phyloP scores from a whole-genome alignment of 2,888 invertebrate species.

The Latrodectus elegans region DNA sequence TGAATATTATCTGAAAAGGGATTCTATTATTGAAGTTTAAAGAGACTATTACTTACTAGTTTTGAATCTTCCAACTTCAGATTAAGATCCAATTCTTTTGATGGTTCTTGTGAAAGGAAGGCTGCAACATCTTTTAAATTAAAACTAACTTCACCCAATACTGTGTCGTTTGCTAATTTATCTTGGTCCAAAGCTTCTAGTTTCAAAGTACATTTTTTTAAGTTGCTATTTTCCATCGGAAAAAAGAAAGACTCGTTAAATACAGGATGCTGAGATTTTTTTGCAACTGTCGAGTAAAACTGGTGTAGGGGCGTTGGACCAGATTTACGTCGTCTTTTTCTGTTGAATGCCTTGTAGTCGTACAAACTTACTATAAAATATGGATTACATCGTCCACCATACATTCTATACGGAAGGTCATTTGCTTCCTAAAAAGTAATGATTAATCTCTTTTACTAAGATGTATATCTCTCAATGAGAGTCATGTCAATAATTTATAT shows the following conservation, averaged over 20 bases:
- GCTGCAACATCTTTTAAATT: conserved; percentile 46
- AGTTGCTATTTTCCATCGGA: conserved; percentile 28
- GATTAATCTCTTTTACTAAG: too few species aligned
- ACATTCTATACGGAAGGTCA: conserved; percentile 28
- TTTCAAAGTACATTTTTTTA: conserved; percentile 51
- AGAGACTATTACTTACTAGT: conserved; percentile 13
- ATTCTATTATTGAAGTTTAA: too few species aligned
- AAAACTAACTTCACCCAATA: conserved; percentile 35
- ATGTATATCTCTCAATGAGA: not conserved
- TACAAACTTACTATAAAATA: conserved; percentile 47
- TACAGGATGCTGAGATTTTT: conserved; percentile 53
- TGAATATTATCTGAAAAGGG: too few species aligned
- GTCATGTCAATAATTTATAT: too few species aligned
- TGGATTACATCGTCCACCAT: conserved; percentile 55
- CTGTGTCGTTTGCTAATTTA: conserved; percentile 54
- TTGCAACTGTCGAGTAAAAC: conserved; percentile 34
- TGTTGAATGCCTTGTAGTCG: conserved; percentile 22
- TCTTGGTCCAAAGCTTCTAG: conserved; percentile 59
- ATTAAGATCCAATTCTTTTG: conserved; percentile 49
- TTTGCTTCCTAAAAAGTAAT: conserved; percentile 40
- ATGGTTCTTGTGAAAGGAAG: conserved; percentile 34
- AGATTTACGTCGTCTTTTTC: conserved; percentile 23
- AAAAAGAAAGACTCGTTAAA: conserved; percentile 58
- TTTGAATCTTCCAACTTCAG: conserved; percentile 57
- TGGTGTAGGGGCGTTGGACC: conserved; percentile 12